phyloP scores from a whole-genome alignment of 2,797 vertebrate genomes.

The Phalanger gymnotis region DNA sequence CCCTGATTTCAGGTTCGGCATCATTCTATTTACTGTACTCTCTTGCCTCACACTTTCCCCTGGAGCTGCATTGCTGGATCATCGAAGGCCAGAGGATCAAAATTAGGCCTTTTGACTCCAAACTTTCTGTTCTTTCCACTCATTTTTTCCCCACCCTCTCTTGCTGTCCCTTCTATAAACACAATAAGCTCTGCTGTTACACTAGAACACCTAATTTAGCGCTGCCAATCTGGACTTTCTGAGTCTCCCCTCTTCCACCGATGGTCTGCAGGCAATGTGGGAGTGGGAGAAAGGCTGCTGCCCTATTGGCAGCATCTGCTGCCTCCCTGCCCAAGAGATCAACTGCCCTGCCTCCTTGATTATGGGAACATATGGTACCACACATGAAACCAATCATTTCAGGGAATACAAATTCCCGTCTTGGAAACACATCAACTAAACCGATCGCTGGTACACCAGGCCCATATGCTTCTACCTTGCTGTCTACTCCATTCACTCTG shows the following conservation, averaged over 20 bases:
- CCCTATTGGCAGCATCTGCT: background rate
- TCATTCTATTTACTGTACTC: background rate
- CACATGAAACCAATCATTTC: background rate
- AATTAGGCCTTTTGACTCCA: background rate
- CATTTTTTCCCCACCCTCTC: background rate
- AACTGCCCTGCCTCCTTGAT: background rate
- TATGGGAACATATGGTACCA: background rate
- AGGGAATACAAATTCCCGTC: background rate
- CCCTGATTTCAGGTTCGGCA: background rate
- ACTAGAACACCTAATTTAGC: background rate
- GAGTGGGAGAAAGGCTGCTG: background rate
- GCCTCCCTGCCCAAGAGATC: background rate
- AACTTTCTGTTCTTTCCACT: background rate
- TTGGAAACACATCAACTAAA: background rate
- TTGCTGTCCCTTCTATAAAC: background rate
- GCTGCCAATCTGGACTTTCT: background rate
- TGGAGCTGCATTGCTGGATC: background rate
- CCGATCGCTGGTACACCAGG: background rate
- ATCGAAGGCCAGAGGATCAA: background rate
- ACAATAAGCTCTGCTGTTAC: background rate
- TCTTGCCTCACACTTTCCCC: background rate
- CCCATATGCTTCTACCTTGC: background rate
- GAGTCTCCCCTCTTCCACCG: background rate
- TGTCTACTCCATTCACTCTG: background rate
- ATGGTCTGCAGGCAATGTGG: background rate